A percentile compares a stretch with the other conserved stretches of the same genome.
Conservation (phyloP, 1,140 invertebrate genomes). For the Dreissena polymorpha region DNA sequence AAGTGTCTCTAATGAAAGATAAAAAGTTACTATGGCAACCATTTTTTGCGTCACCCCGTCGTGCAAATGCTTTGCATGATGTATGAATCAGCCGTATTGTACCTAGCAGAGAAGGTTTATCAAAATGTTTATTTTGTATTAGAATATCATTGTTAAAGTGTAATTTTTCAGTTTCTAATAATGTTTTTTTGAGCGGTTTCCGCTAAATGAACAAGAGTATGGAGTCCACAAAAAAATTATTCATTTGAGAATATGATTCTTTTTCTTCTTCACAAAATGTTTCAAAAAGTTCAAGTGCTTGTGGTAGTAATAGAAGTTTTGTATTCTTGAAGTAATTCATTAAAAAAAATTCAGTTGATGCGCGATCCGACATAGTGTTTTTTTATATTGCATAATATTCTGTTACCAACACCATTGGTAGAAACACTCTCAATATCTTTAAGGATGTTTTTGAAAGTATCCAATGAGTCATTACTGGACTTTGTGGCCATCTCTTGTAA, state of each 20-base stretch:
- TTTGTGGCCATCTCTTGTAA: too few species aligned
- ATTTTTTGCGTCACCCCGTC: too few species aligned
- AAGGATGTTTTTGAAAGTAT: too few species aligned
- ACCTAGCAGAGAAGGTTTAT: not conserved
- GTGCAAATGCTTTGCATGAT: too few species aligned
- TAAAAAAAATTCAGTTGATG: conserved; percentile 50
- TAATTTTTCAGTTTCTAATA: conserved; percentile 23
- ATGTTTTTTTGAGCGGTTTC: conserved; percentile 31
- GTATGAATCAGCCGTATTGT: too few species aligned
- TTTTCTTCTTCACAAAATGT: not conserved
- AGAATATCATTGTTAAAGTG: too few species aligned
- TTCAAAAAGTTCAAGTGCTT: conserved; percentile 10
- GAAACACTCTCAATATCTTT: too few species aligned
- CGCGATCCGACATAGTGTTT: conserved; percentile 51
- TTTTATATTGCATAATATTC: conserved; percentile 1
- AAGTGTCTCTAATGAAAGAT: too few species aligned
- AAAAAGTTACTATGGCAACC: too few species aligned
- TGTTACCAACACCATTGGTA: too few species aligned
- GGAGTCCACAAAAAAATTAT: conserved; percentile 50
- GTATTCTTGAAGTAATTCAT: too few species aligned
- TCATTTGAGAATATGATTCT: not conserved
- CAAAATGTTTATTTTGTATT: not conserved
- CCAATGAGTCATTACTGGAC: too few species aligned
- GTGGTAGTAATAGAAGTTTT: conserved; percentile 24
- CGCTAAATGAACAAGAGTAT: conserved; percentile 49